A percentile compares a stretch with the other conserved stretches of the same genome.
Conservation (phyloP, 1,140 invertebrate genomes). For the Bradynema listronoti region DNA sequence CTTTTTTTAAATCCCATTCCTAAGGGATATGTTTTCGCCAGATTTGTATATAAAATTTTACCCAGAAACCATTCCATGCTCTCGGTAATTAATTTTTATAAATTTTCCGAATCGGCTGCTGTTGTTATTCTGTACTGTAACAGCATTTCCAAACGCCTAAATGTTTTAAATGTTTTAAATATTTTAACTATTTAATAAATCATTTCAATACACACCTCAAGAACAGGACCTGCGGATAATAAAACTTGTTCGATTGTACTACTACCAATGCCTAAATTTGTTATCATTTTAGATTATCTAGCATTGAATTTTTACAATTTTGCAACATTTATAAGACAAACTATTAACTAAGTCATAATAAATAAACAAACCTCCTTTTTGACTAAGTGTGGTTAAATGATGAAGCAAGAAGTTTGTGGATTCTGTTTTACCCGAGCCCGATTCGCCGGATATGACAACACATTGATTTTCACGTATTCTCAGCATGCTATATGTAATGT, state of each 20-base stretch:
- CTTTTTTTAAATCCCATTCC: too few species aligned
- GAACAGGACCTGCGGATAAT: slow-evolving; percentile 82
- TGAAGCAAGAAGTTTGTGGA: slow-evolving; percentile 88
- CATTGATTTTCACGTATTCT: slow-evolving; percentile 76
- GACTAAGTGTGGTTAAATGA: slow-evolving; percentile 81
- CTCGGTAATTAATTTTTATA: slow-evolving; percentile 91
- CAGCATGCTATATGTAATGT: slow-evolving; percentile 66
- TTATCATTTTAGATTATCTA: too few species aligned
- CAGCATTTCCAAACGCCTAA: slow-evolving; percentile 87
- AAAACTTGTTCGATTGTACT: slow-evolving; percentile 86
- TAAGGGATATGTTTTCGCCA: too few species aligned
- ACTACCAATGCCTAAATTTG: too few species aligned
- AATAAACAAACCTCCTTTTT: too few species aligned
- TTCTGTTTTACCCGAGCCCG: slow-evolving; percentile 72
- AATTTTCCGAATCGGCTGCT: slow-evolving; percentile 93
- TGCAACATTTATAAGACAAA: too few species aligned
- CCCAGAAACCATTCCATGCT: slow-evolving; percentile 95
- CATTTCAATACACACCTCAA: slow-evolving; percentile 74
- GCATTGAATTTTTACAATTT: too few species aligned
- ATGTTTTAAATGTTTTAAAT: slow-evolving; percentile 26
- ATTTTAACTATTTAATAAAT: slow-evolving; percentile 1
- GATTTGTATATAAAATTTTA: too few species aligned
- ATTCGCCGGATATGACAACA: slow-evolving; percentile 76
- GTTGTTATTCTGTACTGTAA: slow-evolving; percentile 90
- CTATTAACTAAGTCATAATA: too few species aligned